Evolutionary conservation across 2,113 vertebrate species (phyloP).

Genomic region (Pluvianellus socialis): DNA sequence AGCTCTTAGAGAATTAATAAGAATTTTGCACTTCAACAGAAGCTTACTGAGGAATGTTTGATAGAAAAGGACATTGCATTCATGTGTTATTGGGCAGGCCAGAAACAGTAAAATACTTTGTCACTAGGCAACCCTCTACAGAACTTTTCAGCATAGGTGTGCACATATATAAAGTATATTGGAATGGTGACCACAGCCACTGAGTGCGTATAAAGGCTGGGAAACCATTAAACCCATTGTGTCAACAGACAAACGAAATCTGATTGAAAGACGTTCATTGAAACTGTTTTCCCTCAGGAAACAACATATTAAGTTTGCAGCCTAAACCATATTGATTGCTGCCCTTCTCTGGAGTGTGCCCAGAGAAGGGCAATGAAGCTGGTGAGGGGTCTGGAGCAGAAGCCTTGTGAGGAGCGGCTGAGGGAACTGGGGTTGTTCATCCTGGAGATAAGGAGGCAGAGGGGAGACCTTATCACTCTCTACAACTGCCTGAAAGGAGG

Average conservation of each 20-base stretch:
- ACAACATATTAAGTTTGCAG: neutral
- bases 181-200: neutral
- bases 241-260: neutral
- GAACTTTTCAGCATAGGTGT: neutral
- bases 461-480: no score
- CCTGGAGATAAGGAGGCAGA: no score
- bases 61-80: neutral
- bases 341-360: no score
- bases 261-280: neutral
- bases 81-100: neutral
- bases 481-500: no score
- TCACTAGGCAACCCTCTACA: neutral
- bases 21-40: neutral
- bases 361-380: no score
- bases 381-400: no score
- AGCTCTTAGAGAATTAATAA: neutral
- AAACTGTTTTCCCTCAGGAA: neutral
- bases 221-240: neutral
- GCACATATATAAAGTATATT: neutral
- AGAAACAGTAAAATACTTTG: neutral
- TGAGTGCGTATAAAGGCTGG: rapidly evolving
- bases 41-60: neutral
- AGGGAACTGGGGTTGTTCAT: no score
- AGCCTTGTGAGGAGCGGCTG: no score
- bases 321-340: neutral